Base-by-base conservation (phyloP, 2,113 vertebrate species). In the Bubo blakistoni region DNA sequence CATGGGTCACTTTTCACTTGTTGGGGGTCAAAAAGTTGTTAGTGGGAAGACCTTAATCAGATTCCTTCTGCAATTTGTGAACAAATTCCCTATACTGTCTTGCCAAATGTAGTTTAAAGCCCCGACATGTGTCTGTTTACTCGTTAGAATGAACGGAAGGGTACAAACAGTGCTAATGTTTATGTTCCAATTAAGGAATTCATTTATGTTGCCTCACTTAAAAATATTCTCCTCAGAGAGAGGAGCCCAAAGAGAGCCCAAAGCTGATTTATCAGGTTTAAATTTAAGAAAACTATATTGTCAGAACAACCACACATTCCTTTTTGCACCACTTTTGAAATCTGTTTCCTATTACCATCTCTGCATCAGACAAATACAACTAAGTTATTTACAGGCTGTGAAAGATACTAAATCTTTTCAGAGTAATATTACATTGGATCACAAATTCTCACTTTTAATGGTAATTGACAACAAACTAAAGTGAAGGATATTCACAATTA, bases 371-470 rank as follows among this genome's bases (percentile, higher is more conserved):
- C 95, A 97, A 97, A 97, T 73, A 91, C 92, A 92, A 94, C 81
- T 44, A 95, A 95, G 96, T 97, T 97, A 97, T 97, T 97, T 96
- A 97, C 95, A 97, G 97, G 93, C 97, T 97, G 96, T 96, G 96
- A 95, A 96, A 97, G 95, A 97, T 97, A 94, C 94, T 97, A 96
- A 97, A 97, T 95, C 97, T 96, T 97, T 93, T 90, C 96, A 51
- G 58, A 95, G 89, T 81, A 96, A 86, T 88, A 77, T 94, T 96
- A 94, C 96, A 96, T 84, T 95, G 89, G 91, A 92, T 96, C 95
- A 86, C 97, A 97, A 95, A 95, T 96, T 97, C 96, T 94, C 96
- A 95, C 95, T 96, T 95, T 97, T 94, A 97, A 91, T 95, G 96
- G 91, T 96, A 95, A 97, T 94, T 95, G 94, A 96, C 95, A 95